A percentile compares a stretch with the other conserved stretches of the same genome.
phyloP scores from a whole-genome alignment of 2,888 invertebrate genomes.

The Nebria salina region DNA sequence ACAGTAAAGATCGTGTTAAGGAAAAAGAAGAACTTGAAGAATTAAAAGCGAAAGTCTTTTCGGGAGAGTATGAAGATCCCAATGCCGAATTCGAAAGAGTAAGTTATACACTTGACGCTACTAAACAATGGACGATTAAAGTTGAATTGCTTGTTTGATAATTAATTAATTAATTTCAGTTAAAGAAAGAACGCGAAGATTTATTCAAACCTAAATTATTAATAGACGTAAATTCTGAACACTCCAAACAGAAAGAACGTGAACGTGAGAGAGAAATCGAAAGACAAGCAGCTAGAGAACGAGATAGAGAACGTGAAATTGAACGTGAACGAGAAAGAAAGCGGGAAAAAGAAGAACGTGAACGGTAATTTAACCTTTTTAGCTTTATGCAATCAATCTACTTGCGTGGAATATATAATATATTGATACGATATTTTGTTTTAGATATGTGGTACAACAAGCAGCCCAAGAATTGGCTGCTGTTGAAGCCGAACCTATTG shows the following conservation, averaged over 20 bases:
- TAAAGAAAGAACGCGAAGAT: constrained; percentile 80
- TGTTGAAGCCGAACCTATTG: constrained; percentile 78
- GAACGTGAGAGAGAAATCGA: constrained; percentile 67
- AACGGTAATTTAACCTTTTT: constrained; percentile 54
- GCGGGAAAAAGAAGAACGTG: constrained; percentile 56
- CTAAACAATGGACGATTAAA: not conserved
- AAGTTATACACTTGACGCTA: constrained; percentile 45
- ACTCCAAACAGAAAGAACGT: constrained; percentile 69
- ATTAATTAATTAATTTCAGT: constrained; percentile 58
- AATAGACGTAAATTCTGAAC: constrained; percentile 74
- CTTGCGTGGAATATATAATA: not conserved
- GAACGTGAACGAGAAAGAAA: constrained; percentile 66
- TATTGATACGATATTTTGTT: not conserved
- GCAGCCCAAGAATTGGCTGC: constrained; percentile 71
- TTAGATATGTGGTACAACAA: constrained; percentile 66
- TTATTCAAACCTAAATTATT: constrained; percentile 85
- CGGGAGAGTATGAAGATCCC: constrained; percentile 73
- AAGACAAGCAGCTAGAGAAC: constrained; percentile 69
- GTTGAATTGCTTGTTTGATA: not conserved
- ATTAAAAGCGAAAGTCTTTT: constrained; percentile 79
- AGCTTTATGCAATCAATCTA: constrained; percentile 5
- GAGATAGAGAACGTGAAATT: constrained; percentile 89
- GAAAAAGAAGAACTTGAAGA: constrained; percentile 91
- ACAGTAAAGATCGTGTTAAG: constrained; percentile 87
- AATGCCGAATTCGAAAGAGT: constrained; percentile 73